Evolutionary conservation across 2,888 invertebrate species (phyloP).

Genomic region (Lymantria monacha): DNA sequence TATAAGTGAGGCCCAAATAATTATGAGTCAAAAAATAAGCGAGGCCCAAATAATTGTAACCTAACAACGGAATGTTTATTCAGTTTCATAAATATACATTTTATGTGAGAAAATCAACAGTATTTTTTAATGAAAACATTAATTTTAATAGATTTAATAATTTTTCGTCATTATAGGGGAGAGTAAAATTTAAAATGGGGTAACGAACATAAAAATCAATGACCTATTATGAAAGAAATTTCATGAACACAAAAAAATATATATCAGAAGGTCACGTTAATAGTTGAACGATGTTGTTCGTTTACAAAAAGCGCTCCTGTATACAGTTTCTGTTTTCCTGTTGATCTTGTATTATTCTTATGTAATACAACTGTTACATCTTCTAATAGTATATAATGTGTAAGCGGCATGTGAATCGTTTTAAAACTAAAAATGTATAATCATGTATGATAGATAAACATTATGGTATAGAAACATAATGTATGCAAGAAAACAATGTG

Average conservation of each 20-base stretch:
- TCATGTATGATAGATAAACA: not conserved
- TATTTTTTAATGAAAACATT: no score
- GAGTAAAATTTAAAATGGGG: no score
- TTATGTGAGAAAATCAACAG: not conserved
- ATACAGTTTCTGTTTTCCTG: slow-evolving; percentile 45
- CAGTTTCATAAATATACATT: not conserved
- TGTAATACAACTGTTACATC: slow-evolving; percentile 61
- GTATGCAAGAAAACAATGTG: no score
- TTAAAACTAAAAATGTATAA: slow-evolving; percentile 26
- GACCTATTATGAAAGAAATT: not conserved
- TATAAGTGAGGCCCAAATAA: no score
- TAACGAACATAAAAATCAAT: no score
- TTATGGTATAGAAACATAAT: not conserved
- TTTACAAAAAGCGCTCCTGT: slow-evolving; percentile 20
- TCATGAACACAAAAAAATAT: not conserved
- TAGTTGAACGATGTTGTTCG: not conserved
- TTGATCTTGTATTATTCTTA: slow-evolving; percentile 63
- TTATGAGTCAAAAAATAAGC: no score
- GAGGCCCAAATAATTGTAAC: no score
- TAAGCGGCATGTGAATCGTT: slow-evolving; percentile 21
- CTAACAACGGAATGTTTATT: no score
- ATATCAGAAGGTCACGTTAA: not conserved
- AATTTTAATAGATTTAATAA: no score
- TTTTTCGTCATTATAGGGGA: no score
- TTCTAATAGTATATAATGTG: slow-evolving; percentile 47